These are phyloP conservation scores for Spodoptera litura DNA, from an alignment of 1,140 invertebrate genomes.

Conservation along the genomic window DNA sequence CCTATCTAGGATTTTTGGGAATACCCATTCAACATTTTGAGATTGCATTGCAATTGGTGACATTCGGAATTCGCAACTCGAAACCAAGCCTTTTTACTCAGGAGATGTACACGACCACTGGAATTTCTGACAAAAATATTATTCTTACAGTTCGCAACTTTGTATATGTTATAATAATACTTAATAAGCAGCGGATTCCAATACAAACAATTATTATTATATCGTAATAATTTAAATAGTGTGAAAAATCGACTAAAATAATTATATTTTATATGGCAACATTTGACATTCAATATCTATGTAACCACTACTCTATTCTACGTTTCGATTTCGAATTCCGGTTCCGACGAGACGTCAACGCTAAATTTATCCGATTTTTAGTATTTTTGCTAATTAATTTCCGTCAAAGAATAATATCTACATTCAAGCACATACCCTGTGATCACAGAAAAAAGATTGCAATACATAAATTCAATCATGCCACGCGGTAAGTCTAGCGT, in stretches of 20 bases:
- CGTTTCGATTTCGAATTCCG: conserved; percentile 48
- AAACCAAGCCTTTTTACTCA: background rate
- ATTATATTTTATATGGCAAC: conserved; percentile 16
- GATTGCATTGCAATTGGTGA: too few relatives aligned
- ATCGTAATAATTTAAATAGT: background rate
- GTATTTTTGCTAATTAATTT: conserved; percentile 57
- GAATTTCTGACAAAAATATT: too few relatives aligned
- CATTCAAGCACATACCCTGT: conserved; percentile 27
- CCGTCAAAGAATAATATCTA: conserved; percentile 31
- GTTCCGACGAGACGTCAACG: conserved; percentile 73
- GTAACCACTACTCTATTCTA: background rate
- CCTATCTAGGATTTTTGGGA: too few relatives aligned
- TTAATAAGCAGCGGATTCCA: too few relatives aligned
- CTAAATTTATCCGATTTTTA: conserved; percentile 77
- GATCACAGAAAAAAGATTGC: conserved; percentile 26
- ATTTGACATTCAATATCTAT: conserved; percentile 21
- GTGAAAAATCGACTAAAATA: conserved; percentile 10
- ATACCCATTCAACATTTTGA: too few relatives aligned
- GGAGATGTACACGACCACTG: background rate
- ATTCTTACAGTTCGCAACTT: too few relatives aligned
- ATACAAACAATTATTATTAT: background rate
- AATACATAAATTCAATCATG: conserved; percentile 61
- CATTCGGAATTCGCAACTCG: too few relatives aligned
- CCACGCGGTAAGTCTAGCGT: conserved; percentile 76
- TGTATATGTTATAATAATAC: too few relatives aligned